Evolutionary conservation across 2,888 invertebrate species (phyloP).

Genomic region (Pharmacophagus antenor): DNA sequence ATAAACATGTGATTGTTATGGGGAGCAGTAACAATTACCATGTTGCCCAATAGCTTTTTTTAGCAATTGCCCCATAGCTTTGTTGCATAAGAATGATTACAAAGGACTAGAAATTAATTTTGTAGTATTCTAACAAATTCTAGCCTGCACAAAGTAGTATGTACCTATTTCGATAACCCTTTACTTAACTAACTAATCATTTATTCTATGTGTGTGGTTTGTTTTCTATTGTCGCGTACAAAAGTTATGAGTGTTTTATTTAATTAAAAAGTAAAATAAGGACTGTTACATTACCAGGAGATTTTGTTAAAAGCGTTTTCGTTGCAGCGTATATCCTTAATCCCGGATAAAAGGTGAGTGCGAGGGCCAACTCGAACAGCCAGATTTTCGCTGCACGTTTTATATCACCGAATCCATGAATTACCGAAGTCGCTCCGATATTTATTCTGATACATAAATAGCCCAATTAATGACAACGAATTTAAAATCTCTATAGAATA

Average conservation of each 20-base stretch:
- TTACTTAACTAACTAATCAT: too few species aligned
- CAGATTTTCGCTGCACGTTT: constrained; percentile 59
- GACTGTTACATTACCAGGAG: constrained; percentile 45
- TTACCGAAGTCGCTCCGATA: constrained; percentile 56
- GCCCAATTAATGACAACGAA: background rate
- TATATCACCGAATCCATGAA: constrained; percentile 65
- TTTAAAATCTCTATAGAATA: background rate
- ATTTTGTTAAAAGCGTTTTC: constrained; percentile 44
- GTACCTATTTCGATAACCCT: too few species aligned
- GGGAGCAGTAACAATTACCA: too few species aligned
- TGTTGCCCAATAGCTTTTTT: too few species aligned
- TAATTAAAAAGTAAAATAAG: background rate
- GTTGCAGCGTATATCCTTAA: constrained; percentile 50
- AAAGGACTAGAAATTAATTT: too few species aligned
- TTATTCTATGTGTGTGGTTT: too few species aligned
- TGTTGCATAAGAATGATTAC: too few species aligned
- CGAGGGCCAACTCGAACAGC: constrained; percentile 57
- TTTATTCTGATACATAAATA: constrained; percentile 52
- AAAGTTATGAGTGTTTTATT: too few species aligned
- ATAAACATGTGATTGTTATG: too few species aligned
- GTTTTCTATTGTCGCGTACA: too few species aligned
- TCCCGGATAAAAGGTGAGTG: constrained; percentile 57
- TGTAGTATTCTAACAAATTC: background rate
- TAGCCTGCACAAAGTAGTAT: background rate
- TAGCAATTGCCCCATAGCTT: too few species aligned